phyloP scores from a whole-genome alignment of 2,113 vertebrate genomes.

The Connochaetes taurinus region DNA sequence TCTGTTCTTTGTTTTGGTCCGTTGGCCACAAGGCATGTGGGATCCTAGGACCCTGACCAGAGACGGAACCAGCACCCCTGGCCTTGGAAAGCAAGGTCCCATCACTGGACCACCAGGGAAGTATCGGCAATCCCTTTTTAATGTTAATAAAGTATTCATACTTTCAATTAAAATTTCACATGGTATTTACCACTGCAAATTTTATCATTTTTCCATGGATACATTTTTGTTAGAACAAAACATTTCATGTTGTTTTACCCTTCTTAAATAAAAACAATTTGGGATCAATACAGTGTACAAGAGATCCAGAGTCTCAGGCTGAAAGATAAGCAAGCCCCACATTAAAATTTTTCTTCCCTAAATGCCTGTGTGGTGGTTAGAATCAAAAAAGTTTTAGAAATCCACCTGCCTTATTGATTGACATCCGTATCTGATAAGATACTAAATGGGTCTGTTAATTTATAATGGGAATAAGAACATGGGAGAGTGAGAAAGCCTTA shows the following conservation, averaged over 20 bases:
- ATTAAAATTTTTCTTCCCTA: not conserved
- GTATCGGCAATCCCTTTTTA: not conserved
- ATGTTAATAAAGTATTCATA: not conserved
- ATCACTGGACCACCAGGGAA: not conserved
- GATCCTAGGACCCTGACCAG: not conserved
- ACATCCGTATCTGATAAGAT: not conserved
- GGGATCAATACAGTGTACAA: not conserved
- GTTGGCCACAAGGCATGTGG: not conserved
- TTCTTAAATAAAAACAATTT: not conserved
- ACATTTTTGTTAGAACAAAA: not conserved
- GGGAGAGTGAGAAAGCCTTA: not conserved
- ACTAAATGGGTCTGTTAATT: not conserved
- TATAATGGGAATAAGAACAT: not conserved
- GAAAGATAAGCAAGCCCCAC: not conserved
- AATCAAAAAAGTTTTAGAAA: not conserved
- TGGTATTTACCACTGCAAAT: not conserved
- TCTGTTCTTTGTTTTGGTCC: not conserved
- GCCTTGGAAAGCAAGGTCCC: not conserved
- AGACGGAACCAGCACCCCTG: not conserved
- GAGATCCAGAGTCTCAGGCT: not conserved
- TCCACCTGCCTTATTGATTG: not conserved
- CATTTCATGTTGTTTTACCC: not conserved
- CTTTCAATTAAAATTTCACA: slow-evolving; percentile 1
- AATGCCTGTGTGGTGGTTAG: not conserved
- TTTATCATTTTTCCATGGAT: not conserved